These are phyloP conservation scores for Platypus cylindrus DNA, from an alignment of 2,888 invertebrate genomes.

Conservation along the genomic window DNA sequence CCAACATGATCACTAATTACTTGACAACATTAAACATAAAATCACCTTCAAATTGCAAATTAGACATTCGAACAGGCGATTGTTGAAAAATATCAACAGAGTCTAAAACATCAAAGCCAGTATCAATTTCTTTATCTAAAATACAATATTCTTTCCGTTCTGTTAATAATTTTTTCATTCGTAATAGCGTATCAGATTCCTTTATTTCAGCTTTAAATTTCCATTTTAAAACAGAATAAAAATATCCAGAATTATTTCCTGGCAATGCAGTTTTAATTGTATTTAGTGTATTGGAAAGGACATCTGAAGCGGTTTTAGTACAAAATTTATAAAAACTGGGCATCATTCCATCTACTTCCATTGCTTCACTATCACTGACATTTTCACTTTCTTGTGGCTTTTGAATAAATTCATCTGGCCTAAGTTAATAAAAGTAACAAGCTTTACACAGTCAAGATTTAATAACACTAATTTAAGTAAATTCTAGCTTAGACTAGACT, in stretches of 20 bases:
- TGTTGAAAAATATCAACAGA: conserved; percentile 36
- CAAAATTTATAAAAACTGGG: conserved; percentile 47
- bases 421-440: too few species aligned
- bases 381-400: conserved; percentile 17
- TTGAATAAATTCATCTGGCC: conserved; percentile 22
- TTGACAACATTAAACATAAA: neutral
- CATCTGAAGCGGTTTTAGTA: conserved; percentile 65
- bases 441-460: too few species aligned
- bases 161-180: conserved; percentile 40
- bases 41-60: conserved; percentile 24
- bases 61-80: conserved; percentile 17
- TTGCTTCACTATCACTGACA: conserved; percentile 20
- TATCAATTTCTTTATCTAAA: conserved; percentile 40
- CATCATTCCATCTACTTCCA: conserved; percentile 31
- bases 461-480: too few species aligned
- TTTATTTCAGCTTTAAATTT: conserved; percentile 20
- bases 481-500: too few species aligned
- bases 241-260: conserved; percentile 29
- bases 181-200: conserved; percentile 34
- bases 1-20: too few species aligned
- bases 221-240: conserved; percentile 11
- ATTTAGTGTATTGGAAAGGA: conserved; percentile 55
- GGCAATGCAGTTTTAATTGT: conserved; percentile 59
- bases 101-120: conserved; percentile 48
- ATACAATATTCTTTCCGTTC: conserved; percentile 42